Percentiles rank a stretch among this genome's conserved stretches.
phyloP scores from a whole-genome alignment of 2,888 invertebrate genomes.

The Eumacrocentrus americanus region DNA sequence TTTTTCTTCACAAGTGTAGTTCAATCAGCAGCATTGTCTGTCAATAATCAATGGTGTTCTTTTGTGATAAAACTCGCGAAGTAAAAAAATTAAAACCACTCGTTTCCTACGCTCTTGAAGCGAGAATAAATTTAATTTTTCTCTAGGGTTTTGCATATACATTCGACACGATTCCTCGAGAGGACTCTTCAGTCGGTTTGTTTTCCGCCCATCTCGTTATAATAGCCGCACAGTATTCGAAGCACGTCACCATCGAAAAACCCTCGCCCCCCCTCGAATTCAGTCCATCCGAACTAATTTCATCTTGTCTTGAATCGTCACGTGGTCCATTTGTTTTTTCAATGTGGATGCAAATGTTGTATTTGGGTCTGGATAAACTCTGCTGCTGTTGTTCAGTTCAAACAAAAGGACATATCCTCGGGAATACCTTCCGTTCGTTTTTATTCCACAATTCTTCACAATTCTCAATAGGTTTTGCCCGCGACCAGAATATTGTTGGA shows the following conservation, averaged over 20 bases:
- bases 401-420: conserved; percentile 4
- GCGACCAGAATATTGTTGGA: background rate
- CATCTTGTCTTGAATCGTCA: conserved; percentile 5
- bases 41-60: no score
- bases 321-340: conserved; percentile 7
- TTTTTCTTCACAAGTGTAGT: no score
- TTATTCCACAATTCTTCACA: background rate
- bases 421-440: background rate
- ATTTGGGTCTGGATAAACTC: background rate
- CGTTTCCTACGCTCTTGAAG: no score
- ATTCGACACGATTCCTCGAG: no score
- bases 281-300: background rate
- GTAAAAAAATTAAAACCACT: no score
- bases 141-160: no score
- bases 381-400: background rate
- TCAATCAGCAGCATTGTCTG: no score
- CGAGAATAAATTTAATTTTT: no score
- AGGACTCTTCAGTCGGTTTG: no score
- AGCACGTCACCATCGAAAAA: background rate
- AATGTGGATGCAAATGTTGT: background rate
- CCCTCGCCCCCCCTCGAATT: background rate
- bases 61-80: no score
- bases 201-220: no score
- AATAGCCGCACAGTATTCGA: no score
- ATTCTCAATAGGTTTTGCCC: background rate